Evolutionary conservation across 1,140 invertebrate species (phyloP), one percentile per base, ranked within the genome.

Genomic region (Penaeus vannamei): DNA sequence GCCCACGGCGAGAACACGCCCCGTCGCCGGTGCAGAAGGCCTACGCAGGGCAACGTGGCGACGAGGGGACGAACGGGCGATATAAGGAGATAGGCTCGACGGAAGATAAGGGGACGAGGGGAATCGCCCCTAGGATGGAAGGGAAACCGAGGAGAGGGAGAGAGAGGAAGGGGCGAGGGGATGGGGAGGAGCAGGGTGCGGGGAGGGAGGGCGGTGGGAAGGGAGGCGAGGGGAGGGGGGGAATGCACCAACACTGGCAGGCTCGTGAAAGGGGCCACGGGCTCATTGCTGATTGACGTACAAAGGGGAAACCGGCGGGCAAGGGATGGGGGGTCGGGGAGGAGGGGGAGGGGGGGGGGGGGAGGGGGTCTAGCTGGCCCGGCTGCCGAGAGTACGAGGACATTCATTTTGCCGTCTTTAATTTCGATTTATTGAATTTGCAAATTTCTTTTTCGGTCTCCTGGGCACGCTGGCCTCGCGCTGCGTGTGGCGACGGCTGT

Each of bases 281-380:
- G 82, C 87, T 89, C 87, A 89, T 84, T 89, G 82, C 87, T 89
- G 87, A 89, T 89, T 89, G 87, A 89, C 87, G 87, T 89, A 89
- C 87, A 89, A 89, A 89, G 87, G 87, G 87, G 82, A 89, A 89
- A 89, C 82, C 87, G 83, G 81, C 66, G 87, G 77, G 77, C 85
- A 83, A 79, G 76, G 84, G 29, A 29, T 20, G 42, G 72, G 42
- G 29, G 85, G 76, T 69, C 22, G 17, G 29, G 32, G 26, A 32
- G 29, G 19, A 29, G 14, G 22, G 72, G 26, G 42, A 29, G 26
- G n/a, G 42, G 4, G 8, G 36, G 36, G 36, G 36, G 72, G 26
- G 72, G 72, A 5, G 26, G 72, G 29, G 53, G 32, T 59, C 59
- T 23, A 64, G 87, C 69, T 62, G 81, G 69, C 84, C 69, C 76